Evolutionary conservation across 2,113 vertebrate genomes (phyloP).

Genomic region (Diphyllodes magnificus): DNA sequence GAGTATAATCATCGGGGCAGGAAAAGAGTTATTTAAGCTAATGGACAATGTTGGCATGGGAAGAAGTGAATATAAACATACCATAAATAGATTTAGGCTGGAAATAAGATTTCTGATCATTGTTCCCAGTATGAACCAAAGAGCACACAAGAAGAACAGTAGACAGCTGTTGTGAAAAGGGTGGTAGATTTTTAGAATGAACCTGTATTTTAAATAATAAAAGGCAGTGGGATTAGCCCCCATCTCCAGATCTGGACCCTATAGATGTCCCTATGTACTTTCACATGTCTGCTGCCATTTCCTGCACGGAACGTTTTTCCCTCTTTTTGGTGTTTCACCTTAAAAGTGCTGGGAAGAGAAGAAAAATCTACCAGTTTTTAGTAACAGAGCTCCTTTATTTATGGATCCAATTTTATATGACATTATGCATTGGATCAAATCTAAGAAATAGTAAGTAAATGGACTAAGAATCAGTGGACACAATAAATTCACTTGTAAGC

Average conservation of each 20-base stretch:
- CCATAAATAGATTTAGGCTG: constrained; percentile 23
- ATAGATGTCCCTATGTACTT: not conserved
- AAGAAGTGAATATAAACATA: constrained; percentile 2
- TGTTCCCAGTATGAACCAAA: not conserved
- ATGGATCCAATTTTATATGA: not conserved
- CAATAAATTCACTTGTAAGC: not conserved
- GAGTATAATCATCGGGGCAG: not conserved
- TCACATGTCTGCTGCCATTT: not conserved
- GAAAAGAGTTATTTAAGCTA: constrained; percentile 1
- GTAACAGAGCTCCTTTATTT: not conserved
- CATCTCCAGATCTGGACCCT: not conserved
- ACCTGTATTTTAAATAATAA: not conserved
- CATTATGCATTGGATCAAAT: not conserved
- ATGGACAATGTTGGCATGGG: constrained; percentile 10
- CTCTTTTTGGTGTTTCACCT: not conserved
- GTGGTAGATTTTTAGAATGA: not conserved
- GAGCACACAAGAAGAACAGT: not conserved
- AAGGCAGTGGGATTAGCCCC: not conserved
- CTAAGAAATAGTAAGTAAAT: not conserved
- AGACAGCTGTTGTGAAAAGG: not conserved
- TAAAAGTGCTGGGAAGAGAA: not conserved
- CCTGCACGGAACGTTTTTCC: not conserved
- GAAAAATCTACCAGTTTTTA: not conserved
- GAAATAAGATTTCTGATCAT: not conserved
- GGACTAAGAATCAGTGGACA: not conserved